These are phyloP conservation scores for Heterocephalus glaber DNA, from an alignment of 2,113 vertebrate species.

Conservation along the genomic window DNA sequence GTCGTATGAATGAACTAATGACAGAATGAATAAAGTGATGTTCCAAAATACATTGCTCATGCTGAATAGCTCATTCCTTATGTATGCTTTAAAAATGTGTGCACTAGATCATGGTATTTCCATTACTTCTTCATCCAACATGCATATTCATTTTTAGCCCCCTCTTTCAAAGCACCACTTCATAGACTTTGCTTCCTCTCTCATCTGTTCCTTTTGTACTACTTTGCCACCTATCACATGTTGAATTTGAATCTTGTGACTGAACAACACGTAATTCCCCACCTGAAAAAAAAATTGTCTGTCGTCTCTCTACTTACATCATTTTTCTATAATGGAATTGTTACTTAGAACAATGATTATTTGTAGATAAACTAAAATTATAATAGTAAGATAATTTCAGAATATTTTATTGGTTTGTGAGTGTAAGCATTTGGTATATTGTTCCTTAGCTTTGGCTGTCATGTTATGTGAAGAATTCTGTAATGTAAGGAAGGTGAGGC, in stretches of 20 bases:
- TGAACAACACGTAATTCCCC: background rate
- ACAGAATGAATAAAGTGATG: background rate
- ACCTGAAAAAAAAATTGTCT: background rate
- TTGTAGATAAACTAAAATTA: background rate
- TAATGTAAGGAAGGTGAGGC: slow-evolving; percentile 11
- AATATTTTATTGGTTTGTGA: background rate
- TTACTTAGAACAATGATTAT: background rate
- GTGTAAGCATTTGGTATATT: slow-evolving; percentile 46
- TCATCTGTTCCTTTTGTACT: background rate
- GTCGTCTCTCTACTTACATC: background rate
- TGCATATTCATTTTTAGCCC: background rate
- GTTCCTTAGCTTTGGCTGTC: slow-evolving; percentile 2
- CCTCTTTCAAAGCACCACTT: fast-evolving
- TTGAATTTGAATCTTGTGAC: background rate
- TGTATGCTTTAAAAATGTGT: background rate
- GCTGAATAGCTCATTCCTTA: background rate
- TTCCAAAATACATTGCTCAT: background rate
- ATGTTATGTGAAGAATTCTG: slow-evolving; percentile 41
- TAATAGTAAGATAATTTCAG: background rate
- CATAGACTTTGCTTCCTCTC: background rate
- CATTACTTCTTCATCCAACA: background rate
- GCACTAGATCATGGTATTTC: background rate
- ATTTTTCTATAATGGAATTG: background rate
- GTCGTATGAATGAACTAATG: background rate
- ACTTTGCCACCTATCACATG: background rate